Base-by-base conservation (phyloP, 2,888 invertebrate genomes). In the Scaptomyza flava region DNA sequence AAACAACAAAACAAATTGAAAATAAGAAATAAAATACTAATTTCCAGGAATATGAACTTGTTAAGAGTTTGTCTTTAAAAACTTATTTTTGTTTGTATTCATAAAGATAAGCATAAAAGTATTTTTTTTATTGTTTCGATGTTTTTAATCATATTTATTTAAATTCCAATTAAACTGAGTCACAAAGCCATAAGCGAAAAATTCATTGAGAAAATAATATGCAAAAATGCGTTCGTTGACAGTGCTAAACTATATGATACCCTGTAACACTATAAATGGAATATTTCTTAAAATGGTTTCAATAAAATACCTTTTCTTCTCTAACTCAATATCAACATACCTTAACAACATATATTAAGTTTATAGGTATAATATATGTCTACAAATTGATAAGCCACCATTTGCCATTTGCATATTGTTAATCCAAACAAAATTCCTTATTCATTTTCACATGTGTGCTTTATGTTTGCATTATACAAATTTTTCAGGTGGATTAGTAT, bases 141-240 rank as follows among this genome's bases (percentile, higher is more conserved):
- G 11, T 43, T 31, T 23, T 17, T 36, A 8, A 56, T 45, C 38
- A 14, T 51, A 34, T 43, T n/a, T 50, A 66, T 70, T 56, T 34
- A 56, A 77, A 77, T 77, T 77, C 77, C 63, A 53, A 42, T 23
- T 27, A 60, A 69, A 38, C 61, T 79, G 78, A 80, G 54, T 80
- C 78, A 80, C 45, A 50, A 34, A 7, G 17, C 9, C 34, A 45
- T 6, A 14, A 0, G 17, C 14, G 2, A 30, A 30, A 56, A 68
- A 77, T 77, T 80, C 67, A 78, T 77, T 77, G 34, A 76, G 43
- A 47, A 68, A 58, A 34, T 34, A 14, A 58, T 14, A 11, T 9
- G 7, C n/a, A 5, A 9, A 6, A 27, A 56, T 50, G 17, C 6
- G 9, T 9, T 9, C 3, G 8, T 23, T 5, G 3, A 27, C n/a